phyloP scores from a whole-genome alignment of 2,113 vertebrate species.

The Pangasianodon hypophthalmus region DNA sequence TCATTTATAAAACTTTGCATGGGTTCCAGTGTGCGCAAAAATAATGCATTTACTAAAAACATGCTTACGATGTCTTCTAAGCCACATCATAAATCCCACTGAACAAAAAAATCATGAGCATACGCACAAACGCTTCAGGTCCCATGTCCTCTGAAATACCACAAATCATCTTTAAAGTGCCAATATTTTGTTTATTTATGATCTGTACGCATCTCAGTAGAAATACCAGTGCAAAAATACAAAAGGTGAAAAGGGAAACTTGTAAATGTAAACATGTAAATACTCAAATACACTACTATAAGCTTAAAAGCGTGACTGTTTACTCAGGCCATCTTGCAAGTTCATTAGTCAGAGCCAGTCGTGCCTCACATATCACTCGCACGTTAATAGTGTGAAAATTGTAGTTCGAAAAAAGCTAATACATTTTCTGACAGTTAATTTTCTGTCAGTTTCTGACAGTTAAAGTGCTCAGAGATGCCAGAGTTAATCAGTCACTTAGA shows the following conservation, averaged over 20 bases:
- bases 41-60: background rate
- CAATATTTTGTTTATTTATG: background rate
- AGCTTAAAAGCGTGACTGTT: background rate
- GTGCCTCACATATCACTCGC: background rate
- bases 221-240: background rate
- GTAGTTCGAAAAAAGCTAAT: background rate
- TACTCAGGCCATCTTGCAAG: background rate
- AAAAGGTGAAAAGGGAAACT: background rate
- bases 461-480: background rate
- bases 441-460: background rate
- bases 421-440: background rate
- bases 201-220: background rate
- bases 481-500: background rate
- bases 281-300: background rate
- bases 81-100: background rate
- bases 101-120: no score
- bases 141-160: background rate
- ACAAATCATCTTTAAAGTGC: background rate
- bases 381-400: background rate
- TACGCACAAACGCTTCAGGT: background rate
- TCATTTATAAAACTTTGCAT: conserved; percentile 1
- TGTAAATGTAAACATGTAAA: background rate
- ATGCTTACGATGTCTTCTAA: background rate
- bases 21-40: background rate
- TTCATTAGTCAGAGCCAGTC: background rate